Conservation (phyloP, 2,113 vertebrate genomes). For the Zonotrichia leucophrys region DNA sequence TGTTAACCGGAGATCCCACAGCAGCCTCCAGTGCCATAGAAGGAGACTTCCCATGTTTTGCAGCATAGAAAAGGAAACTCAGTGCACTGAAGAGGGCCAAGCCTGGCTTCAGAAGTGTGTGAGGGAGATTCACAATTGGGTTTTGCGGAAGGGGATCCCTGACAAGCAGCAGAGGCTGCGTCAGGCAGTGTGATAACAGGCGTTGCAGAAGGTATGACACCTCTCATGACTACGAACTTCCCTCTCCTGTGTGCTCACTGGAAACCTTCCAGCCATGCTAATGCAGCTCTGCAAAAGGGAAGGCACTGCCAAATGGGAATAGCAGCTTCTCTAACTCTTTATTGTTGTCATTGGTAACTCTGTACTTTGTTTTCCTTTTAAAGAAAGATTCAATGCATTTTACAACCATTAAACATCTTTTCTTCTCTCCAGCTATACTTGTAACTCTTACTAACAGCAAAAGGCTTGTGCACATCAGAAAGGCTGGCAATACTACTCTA, state of each 20-base stretch:
- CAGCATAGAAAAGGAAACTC: background rate
- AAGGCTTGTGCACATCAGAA: background rate
- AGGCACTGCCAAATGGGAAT: constrained; percentile 30
- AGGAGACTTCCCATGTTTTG: constrained; percentile 52
- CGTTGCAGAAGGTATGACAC: background rate
- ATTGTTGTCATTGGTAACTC: constrained; percentile 34
- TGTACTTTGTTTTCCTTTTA: constrained; percentile 12
- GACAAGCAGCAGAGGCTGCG: background rate
- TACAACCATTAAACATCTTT: constrained; percentile 43
- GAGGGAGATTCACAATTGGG: background rate
- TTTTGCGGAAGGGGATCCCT: background rate
- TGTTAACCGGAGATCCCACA: constrained; percentile 62
- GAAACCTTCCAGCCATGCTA: constrained; percentile 32
- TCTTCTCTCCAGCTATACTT: constrained; percentile 20
- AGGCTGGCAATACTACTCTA: background rate
- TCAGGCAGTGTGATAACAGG: background rate
- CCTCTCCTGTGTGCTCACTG: background rate
- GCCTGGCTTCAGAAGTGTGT: background rate
- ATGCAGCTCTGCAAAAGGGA: background rate
- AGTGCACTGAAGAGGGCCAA: background rate
- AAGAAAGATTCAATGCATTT: constrained; percentile 46
- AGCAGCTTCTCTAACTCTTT: constrained; percentile 23
- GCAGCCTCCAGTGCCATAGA: constrained; percentile 46
- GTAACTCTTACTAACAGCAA: constrained; percentile 2
- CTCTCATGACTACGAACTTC: background rate